Evolutionary conservation across 2,888 invertebrate species (phyloP), one percentile per base, ranked within the genome.

Genomic region (Cerastoderma edule): DNA sequence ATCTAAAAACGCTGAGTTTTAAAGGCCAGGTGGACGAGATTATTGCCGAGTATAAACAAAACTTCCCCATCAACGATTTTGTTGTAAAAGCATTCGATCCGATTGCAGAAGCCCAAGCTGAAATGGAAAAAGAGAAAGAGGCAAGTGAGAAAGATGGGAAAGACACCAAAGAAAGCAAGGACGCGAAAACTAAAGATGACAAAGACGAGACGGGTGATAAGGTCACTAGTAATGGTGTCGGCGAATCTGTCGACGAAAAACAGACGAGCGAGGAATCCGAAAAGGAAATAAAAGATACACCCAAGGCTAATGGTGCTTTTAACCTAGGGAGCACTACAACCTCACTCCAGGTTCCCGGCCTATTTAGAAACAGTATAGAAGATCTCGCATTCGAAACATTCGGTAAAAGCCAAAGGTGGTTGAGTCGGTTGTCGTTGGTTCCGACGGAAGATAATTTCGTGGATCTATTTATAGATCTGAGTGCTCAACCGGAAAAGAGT

Each of bases 21-120:
- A 89, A 90, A 71, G 91, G 91, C 0, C 91, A 91, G 63, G 86
- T 92, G 44, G 90, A 91, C 66, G 89, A 91, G 72, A 88, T 90
- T 57, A 87, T 92, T 35, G 80, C 85, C 6, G 86, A 87, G 35
- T 92, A 89, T 80, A 87, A 87, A 35, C 90, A 91, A 70, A 83
- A 86, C 67, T 92, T 91, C 91, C 91, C 91, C 0, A 86, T 91
- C 27, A 84, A 80, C 70, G 92, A 92, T 69, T 83, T 92, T 8
- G 66, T 87, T 27, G 81, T 90, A n/a, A 85, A 88, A 27, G 72
- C 83, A 56, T 86, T 83, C 53, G 72, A 82, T 28, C 85, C 86
- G 8, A 78, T 80, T 27, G 86, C 77, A n/a, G 84, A 83, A n/a
- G 86, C 83, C 13, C 85, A 83, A 8, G 76, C 46, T 8, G 82